These are phyloP conservation scores for Anolis apletophallus DNA, from an alignment of 2,797 vertebrate genomes.

Conservation along the genomic window DNA sequence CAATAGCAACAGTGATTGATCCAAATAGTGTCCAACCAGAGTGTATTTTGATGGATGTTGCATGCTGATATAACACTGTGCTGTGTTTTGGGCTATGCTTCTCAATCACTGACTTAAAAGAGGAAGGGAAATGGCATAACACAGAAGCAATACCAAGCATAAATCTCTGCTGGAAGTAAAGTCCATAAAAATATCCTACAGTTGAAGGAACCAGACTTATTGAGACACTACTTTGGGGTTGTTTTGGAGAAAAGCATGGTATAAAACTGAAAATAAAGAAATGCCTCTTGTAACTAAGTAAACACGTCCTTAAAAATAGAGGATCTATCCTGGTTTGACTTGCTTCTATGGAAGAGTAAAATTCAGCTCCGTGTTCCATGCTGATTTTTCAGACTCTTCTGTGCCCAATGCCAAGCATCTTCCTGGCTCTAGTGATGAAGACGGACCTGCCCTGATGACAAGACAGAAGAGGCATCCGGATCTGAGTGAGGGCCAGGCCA, in stretches of 20 bases:
- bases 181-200: neutral
- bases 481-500: conserved; percentile 83
- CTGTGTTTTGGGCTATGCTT: too few relatives aligned
- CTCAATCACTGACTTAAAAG: too few relatives aligned
- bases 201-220: neutral
- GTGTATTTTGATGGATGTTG: neutral
- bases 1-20: neutral
- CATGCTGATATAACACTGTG: neutral
- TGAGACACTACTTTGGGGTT: neutral
- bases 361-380: neutral
- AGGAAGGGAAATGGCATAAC: neutral
- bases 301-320: neutral
- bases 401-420: conserved; percentile 37
- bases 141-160: neutral
- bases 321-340: neutral
- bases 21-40: neutral
- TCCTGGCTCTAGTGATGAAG: conserved; percentile 55
- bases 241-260: conserved; percentile 2
- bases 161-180: neutral
- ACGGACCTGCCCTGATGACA: conserved; percentile 74
- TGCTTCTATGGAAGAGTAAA: neutral
- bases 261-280: neutral
- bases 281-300: neutral
- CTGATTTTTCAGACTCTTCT: conserved; percentile 47
- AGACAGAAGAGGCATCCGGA: conserved; percentile 85